phyloP scores from a whole-genome alignment of 2,888 invertebrate genomes.

The Drosophila anomalata region DNA sequence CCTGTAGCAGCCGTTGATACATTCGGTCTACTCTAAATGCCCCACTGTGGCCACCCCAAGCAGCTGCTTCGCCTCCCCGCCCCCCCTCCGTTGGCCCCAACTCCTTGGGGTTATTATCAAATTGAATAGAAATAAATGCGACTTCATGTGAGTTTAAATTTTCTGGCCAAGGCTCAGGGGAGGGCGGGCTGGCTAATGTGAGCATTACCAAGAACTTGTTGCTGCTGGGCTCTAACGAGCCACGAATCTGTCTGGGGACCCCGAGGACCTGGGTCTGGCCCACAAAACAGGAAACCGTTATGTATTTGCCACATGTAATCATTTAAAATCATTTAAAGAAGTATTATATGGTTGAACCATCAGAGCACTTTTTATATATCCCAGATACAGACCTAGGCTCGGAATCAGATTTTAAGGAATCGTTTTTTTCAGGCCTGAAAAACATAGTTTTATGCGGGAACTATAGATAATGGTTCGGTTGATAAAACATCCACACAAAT shows the following conservation, averaged over 20 bases:
- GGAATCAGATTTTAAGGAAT: too few species aligned
- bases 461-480: too few species aligned
- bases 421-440: too few species aligned
- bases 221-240: constrained; percentile 40
- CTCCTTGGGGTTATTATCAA: constrained; percentile 73
- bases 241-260: constrained; percentile 37
- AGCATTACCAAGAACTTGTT: constrained; percentile 42
- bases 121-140: constrained; percentile 78
- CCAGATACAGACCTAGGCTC: too few species aligned
- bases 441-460: too few species aligned
- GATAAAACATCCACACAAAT: too few species aligned
- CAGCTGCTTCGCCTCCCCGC: constrained; percentile 58
- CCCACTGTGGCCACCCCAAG: constrained; percentile 64
- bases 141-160: constrained; percentile 73
- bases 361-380: too few species aligned
- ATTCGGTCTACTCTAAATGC: constrained; percentile 79
- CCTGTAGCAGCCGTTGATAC: constrained; percentile 67
- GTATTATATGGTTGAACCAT: too few species aligned
- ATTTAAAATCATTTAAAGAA: not conserved
- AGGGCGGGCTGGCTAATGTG: constrained; percentile 24
- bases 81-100: constrained; percentile 25
- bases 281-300: constrained; percentile 1
- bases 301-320: not conserved
- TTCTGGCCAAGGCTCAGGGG: constrained; percentile 17
- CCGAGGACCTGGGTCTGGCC: not conserved